Conservation (phyloP, 2,888 invertebrate genomes). For the Bedellia somnulentella region DNA sequence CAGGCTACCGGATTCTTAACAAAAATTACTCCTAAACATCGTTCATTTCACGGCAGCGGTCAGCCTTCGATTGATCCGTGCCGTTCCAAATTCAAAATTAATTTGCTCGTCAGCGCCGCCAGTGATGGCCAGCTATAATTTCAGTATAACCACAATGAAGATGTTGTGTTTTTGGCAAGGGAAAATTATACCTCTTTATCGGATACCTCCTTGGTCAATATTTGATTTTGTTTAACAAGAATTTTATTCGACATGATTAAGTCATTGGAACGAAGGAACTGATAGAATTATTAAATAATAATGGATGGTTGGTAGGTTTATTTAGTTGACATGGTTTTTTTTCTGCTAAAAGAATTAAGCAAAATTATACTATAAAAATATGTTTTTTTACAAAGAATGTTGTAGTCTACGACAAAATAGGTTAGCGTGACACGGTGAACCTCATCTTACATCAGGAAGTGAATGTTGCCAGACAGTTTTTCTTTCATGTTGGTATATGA, state of each 20-base stretch:
- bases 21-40: constrained; percentile 37
- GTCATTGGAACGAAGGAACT: constrained; percentile 14
- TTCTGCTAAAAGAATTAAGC: no score
- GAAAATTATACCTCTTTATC: constrained; percentile 31
- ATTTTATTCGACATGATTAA: constrained; percentile 36
- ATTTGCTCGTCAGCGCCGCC: constrained; percentile 13
- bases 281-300: no score
- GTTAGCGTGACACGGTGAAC: no score
- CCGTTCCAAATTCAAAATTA: constrained; percentile 33
- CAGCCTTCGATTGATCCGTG: constrained; percentile 22
- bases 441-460: no score
- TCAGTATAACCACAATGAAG: constrained; percentile 42
- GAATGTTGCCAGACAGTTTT: no score
- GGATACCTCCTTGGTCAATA: constrained; percentile 30
- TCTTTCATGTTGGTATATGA: no score
- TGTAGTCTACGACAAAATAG: no score
- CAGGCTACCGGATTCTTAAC: no score
- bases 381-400: no score
- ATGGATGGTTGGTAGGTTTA: constrained; percentile 10
- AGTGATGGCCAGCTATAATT: constrained; percentile 36
- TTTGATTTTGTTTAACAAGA: constrained; percentile 35
- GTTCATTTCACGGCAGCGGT: constrained; percentile 24
- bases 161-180: constrained; percentile 36
- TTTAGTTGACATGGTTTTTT: no score
- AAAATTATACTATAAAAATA: no score